A percentile compares a stretch with the other conserved stretches of the same genome.
Conservation (phyloP, 2,797 vertebrate genomes). For the Emydoidea blandingii region DNA sequence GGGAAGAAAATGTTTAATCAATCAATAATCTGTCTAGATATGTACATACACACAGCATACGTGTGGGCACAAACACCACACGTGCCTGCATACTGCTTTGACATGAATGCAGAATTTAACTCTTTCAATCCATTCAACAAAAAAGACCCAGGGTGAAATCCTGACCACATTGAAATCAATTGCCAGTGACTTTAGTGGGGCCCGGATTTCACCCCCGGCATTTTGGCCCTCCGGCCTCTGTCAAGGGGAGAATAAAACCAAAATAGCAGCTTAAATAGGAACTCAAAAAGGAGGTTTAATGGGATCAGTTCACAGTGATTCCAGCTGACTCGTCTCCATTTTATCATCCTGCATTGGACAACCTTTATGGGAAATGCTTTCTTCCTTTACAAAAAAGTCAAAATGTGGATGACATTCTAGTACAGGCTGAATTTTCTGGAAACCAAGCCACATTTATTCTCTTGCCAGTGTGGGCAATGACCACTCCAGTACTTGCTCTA, state of each 20-base stretch:
- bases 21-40: neutral
- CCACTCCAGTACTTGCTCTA: neutral
- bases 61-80: neutral
- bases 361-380: neutral
- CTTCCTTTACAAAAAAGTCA: neutral
- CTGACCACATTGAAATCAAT: neutral
- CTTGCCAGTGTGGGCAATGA: neutral
- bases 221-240: neutral
- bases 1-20: neutral
- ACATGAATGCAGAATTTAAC: neutral
- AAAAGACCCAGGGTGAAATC: neutral
- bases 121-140: neutral
- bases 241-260: neutral
- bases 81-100: neutral
- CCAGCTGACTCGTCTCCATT: neutral
- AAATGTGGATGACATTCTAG: neutral
- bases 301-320: neutral
- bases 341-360: too few species aligned
- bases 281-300: neutral
- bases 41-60: fast-evolving
- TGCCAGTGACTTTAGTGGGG: neutral
- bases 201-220: neutral
- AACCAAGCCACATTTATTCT: neutral
- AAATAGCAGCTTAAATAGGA: neutral
- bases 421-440: neutral